Conservation (phyloP, 1,140 invertebrate species). For the Polyergus mexicanus region DNA sequence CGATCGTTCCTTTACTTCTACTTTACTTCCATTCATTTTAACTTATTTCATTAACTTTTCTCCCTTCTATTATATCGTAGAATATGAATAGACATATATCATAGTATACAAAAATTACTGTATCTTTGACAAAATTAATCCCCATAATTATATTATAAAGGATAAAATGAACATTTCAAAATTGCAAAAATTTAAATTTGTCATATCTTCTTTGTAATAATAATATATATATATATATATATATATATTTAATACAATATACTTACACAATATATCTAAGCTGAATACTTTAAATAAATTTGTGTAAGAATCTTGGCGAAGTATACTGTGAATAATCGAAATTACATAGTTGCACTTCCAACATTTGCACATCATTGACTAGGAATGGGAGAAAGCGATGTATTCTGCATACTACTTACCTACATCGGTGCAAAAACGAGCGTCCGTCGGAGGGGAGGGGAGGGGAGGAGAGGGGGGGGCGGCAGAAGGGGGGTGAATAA, state of each 20-base stretch:
- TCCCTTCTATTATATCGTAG: slow-evolving; percentile 1
- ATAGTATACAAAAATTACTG: background rate
- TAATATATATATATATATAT: too few species aligned
- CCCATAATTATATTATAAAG: background rate
- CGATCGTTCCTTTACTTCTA: background rate
- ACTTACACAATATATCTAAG: background rate
- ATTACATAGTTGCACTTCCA: background rate
- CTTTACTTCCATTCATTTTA: slow-evolving; percentile 15
- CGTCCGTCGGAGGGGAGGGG: background rate
- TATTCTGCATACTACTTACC: slow-evolving; percentile 34
- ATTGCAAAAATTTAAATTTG: slow-evolving; percentile 11
- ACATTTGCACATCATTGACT: slow-evolving; percentile 57
- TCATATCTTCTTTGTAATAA: background rate
- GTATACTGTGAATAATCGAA: background rate
- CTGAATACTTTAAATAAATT: background rate
- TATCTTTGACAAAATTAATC: background rate
- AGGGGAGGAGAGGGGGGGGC: too few species aligned
- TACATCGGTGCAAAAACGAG: slow-evolving; percentile 26
- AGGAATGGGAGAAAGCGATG: slow-evolving; percentile 18
- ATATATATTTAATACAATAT: too few species aligned
- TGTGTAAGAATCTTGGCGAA: background rate
- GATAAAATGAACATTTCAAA: background rate
- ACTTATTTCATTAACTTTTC: background rate
- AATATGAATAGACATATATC: background rate
- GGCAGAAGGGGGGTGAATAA: slow-evolving; percentile 36